A percentile compares a stretch with the other conserved stretches of the same genome.
These are phyloP conservation scores for Uropetala carovei DNA, from an alignment of 2,888 invertebrate species.

Conservation along the genomic window DNA sequence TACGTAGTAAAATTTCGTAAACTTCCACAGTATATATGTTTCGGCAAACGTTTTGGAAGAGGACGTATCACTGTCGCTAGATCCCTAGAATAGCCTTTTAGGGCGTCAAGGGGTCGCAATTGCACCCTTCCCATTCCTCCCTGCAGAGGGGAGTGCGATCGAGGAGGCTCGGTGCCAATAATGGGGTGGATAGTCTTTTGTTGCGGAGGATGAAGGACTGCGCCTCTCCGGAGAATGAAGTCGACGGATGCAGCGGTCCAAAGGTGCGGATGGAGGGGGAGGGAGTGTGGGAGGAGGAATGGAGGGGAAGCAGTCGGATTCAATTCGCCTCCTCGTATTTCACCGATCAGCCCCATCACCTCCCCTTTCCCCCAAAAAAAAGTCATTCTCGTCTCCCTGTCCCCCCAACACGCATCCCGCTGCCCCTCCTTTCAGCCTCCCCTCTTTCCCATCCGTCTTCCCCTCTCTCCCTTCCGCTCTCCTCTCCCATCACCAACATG, in stretches of 20 bases:
- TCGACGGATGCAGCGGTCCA: not conserved
- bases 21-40: not conserved
- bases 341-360: not conserved
- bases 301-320: not conserved
- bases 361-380: not conserved
- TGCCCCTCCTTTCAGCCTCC: conserved; percentile 5
- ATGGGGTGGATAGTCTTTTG: not conserved
- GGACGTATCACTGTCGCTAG: not conserved
- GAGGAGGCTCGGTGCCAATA: conserved; percentile 32
- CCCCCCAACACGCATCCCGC: not conserved
- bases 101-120: not conserved
- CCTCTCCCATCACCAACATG: not conserved
- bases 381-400: not conserved
- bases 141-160: not conserved
- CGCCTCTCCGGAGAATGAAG: not conserved
- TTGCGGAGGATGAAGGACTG: conserved; percentile 11
- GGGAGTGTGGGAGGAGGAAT: not conserved
- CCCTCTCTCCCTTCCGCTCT: not conserved
- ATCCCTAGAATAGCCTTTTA: not conserved
- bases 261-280: not conserved
- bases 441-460: not conserved
- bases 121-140: not conserved
- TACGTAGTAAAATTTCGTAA: no score
- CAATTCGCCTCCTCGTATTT: conserved; percentile 19
- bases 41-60: not conserved